Evolutionary conservation across 53 echinoderm and acorn worm species (phyloP).

Genomic region (Zoroaster sp.): DNA sequence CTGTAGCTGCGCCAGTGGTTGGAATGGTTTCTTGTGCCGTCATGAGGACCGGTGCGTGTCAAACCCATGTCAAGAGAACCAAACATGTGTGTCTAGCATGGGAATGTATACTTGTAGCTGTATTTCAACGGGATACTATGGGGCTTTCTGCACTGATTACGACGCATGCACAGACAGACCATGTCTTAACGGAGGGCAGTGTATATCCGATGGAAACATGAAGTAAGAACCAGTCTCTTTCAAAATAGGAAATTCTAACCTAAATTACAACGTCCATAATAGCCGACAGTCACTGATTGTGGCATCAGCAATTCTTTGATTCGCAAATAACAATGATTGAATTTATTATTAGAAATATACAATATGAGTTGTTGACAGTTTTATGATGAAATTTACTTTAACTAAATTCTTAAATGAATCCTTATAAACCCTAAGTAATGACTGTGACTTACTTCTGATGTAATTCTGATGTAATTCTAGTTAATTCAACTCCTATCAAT

Average conservation of each 20-base stretch:
- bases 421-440: no score
- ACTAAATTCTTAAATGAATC: no score
- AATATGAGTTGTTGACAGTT: no score
- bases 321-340: no score
- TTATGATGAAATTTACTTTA: no score
- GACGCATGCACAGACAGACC: slow-evolving; percentile 66
- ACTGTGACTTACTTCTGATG: no score
- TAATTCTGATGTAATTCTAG: no score
- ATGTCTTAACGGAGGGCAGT: slow-evolving; percentile 71
- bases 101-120: slow-evolving; percentile 64
- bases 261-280: no score
- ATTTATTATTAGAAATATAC: no score
- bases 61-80: slow-evolving; percentile 55
- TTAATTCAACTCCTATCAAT: no score
- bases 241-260: background rate
- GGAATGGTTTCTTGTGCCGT: slow-evolving; percentile 49
- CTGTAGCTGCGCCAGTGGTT: slow-evolving; percentile 70
- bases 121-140: slow-evolving; percentile 60
- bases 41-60: slow-evolving; percentile 63
- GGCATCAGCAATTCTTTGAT: no score
- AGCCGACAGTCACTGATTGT: no score
- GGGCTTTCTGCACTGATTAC: slow-evolving; percentile 47
- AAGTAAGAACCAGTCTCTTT: background rate
- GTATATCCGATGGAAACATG: slow-evolving; percentile 20
- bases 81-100: slow-evolving; percentile 49